A percentile compares a stretch with the other conserved stretches of the same genome.
Conservation (phyloP, 2,797 vertebrate species). For the Phataginus tricuspis region DNA sequence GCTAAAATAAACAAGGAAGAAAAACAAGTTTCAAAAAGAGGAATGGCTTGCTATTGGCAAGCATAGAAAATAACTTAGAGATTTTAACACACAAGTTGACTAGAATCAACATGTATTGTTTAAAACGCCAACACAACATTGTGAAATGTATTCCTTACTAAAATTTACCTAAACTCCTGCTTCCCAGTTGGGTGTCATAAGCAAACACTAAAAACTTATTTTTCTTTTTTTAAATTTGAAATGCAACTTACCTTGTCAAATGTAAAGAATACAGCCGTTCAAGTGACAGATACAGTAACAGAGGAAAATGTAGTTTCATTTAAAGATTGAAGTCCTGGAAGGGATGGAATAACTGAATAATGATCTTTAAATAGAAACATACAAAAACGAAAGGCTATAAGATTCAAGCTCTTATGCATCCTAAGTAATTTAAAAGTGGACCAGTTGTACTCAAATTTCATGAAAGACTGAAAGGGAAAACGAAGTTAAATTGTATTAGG, state of each 20-base stretch:
- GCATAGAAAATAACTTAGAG: constrained; percentile 7
- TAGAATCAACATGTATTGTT: neutral
- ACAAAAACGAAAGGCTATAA: constrained; percentile 23
- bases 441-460: neutral
- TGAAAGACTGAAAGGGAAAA: constrained; percentile 49
- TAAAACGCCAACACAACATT: constrained; percentile 34
- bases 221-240: neutral
- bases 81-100: constrained; percentile 15
- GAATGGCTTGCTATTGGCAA: neutral
- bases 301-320: constrained; percentile 35
- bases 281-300: neutral
- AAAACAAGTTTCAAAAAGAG: constrained; percentile 50
- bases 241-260: constrained; percentile 20
- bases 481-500: constrained; percentile 45
- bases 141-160: constrained; percentile 8
- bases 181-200: neutral
- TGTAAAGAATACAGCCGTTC: neutral
- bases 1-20: constrained; percentile 48
- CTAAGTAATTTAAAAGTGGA: neutral
- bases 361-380: constrained; percentile 7
- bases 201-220: constrained; percentile 51
- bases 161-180: constrained; percentile 21
- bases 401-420: neutral
- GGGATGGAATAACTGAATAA: constrained; percentile 29
- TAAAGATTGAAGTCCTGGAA: constrained; percentile 16